These are phyloP conservation scores for Drosophila pallidifrons DNA, from an alignment of 1,140 invertebrate genomes.

Conservation along the genomic window DNA sequence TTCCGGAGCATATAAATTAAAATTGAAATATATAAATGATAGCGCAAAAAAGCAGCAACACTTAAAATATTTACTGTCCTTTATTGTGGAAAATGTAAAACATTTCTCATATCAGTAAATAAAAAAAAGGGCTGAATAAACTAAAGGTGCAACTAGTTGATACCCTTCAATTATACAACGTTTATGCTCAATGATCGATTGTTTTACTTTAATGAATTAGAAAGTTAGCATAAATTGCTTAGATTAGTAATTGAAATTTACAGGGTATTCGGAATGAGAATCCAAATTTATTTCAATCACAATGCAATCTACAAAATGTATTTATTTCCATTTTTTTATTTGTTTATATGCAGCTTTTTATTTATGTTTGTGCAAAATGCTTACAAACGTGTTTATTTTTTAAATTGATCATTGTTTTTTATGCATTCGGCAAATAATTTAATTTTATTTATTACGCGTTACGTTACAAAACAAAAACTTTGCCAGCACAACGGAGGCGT, in stretches of 20 bases:
- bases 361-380: slow-evolving; percentile 55
- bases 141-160: background rate
- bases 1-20: slow-evolving; percentile 77
- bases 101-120: slow-evolving; percentile 53
- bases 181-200: background rate
- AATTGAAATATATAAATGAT: slow-evolving; percentile 81
- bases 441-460: slow-evolving; percentile 76
- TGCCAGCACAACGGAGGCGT: slow-evolving; percentile 30
- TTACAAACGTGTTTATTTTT: slow-evolving; percentile 78
- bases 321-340: slow-evolving; percentile 64
- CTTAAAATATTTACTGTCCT: slow-evolving; percentile 77
- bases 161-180: background rate
- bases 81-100: slow-evolving; percentile 73
- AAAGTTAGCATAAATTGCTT: background rate
- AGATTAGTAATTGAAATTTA: background rate
- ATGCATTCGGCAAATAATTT: slow-evolving; percentile 71
- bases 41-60: slow-evolving; percentile 54
- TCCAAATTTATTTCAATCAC: slow-evolving; percentile 50
- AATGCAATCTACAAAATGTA: slow-evolving; percentile 63
- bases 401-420: slow-evolving; percentile 72
- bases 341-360: slow-evolving; percentile 44
- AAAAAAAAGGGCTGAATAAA: background rate
- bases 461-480: slow-evolving; percentile 30
- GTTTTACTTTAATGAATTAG: background rate
- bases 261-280: background rate